These are phyloP conservation scores for Psittacula echo DNA, from an alignment of 2,797 vertebrate species.

Conservation along the genomic window DNA sequence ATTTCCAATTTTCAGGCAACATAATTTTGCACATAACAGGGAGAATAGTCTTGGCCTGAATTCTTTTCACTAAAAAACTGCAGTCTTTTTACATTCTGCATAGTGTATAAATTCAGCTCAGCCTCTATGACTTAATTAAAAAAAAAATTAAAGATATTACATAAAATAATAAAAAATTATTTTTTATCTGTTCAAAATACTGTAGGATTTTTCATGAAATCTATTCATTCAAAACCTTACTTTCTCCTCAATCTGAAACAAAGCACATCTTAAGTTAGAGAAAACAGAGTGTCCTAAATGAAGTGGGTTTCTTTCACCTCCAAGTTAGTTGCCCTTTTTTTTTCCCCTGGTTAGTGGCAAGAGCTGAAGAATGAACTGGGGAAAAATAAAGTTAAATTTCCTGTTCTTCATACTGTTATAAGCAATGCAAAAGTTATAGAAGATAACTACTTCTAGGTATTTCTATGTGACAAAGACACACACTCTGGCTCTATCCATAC, in stretches of 20 bases:
- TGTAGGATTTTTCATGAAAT: accelerated
- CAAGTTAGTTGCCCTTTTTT: neutral
- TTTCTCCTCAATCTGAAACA: neutral
- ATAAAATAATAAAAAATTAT: neutral
- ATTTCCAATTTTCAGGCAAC: neutral
- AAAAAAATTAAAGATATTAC: neutral
- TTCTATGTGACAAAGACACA: neutral
- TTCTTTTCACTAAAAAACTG: neutral
- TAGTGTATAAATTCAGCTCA: neutral
- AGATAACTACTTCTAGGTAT: neutral
- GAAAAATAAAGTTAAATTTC: neutral
- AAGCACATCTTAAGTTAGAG: neutral
- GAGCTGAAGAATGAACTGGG: neutral
- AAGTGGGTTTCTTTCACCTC: neutral
- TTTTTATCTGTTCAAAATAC: neutral
- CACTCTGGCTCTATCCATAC: neutral
- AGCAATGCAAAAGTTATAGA: neutral
- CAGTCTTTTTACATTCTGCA: neutral
- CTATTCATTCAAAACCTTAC: neutral
- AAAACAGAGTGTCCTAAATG: neutral
- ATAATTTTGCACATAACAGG: neutral
- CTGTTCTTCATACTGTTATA: neutral
- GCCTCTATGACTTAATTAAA: neutral
- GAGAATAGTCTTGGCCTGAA: neutral
- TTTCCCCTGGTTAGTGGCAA: neutral